Percentiles rank a stretch among this genome's conserved stretches.
phyloP scores from a whole-genome alignment of 2,113 vertebrate species.

The Ammospiza caudacuta region DNA sequence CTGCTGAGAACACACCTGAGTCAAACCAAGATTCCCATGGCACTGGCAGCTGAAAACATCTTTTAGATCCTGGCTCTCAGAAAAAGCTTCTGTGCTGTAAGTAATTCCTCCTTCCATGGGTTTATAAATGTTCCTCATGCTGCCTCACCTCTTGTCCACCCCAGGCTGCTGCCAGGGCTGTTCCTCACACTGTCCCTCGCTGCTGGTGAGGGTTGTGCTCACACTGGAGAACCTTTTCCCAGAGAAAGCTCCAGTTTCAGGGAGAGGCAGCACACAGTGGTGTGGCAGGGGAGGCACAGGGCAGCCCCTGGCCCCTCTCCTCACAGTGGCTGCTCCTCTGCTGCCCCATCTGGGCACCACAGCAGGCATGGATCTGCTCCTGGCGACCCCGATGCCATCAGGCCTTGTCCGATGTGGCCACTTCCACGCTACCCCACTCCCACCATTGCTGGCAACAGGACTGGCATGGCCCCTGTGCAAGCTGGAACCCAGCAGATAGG shows the following conservation, averaged over 20 bases:
- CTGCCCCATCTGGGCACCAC: no score
- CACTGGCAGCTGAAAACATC: not conserved
- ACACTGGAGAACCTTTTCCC: not conserved
- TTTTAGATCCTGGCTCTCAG: not conserved
- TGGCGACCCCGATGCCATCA: accelerated
- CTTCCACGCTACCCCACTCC: accelerated
- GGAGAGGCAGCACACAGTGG: accelerated
- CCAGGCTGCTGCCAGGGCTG: not conserved
- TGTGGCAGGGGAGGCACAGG: not conserved
- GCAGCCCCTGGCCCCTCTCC: not conserved
- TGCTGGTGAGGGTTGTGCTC: not conserved
- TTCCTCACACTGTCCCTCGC: not conserved
- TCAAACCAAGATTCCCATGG: not conserved
- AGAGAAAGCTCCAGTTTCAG: no score
- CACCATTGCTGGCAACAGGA: not conserved
- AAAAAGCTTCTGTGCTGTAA: not conserved
- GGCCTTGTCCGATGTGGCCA: accelerated
- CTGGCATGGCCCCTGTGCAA: not conserved
- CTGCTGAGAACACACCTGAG: not conserved
- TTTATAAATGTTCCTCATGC: not conserved
- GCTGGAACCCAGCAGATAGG: accelerated
- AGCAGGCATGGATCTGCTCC: not conserved
- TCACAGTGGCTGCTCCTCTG: accelerated
- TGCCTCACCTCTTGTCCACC: accelerated
- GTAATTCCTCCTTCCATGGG: not conserved